A percentile compares a stretch with the other conserved stretches of the same genome.
Conservation (phyloP, 2,797 vertebrate species). For the Phrynocephalus forsythii region DNA sequence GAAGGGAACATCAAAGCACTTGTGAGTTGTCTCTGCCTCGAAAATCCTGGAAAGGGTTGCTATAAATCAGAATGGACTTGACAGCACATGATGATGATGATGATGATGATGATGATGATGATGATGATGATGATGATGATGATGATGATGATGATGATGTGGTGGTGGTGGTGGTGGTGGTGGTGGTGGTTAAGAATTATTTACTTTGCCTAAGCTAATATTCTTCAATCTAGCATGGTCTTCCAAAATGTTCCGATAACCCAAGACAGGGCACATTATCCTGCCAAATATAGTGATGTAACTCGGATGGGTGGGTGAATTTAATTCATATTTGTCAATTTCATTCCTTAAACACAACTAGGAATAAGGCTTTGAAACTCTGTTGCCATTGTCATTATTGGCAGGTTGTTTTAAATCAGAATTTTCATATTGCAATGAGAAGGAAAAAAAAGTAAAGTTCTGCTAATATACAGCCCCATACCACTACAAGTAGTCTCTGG, state of each 20-base stretch:
- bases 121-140: too few relatives aligned
- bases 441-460: too few relatives aligned
- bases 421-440: background rate
- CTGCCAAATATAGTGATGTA: background rate
- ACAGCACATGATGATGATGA: too few relatives aligned
- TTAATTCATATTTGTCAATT: background rate
- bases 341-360: background rate
- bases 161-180: too few relatives aligned
- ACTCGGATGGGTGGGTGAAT: conserved; percentile 17
- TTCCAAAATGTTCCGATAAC: background rate
- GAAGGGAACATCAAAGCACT: too few relatives aligned
- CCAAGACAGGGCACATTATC: background rate
- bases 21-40: too few relatives aligned
- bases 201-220: background rate
- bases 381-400: background rate
- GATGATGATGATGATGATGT: too few relatives aligned
- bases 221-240: background rate
- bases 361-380: background rate
- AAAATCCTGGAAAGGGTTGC: too few relatives aligned
- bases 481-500: too few relatives aligned
- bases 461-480: too few relatives aligned
- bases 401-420: background rate
- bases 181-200: background rate
- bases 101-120: too few relatives aligned
- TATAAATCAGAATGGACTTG: too few relatives aligned